phyloP scores from a whole-genome alignment of 2,113 vertebrate genomes.

The Malurus elegans region DNA sequence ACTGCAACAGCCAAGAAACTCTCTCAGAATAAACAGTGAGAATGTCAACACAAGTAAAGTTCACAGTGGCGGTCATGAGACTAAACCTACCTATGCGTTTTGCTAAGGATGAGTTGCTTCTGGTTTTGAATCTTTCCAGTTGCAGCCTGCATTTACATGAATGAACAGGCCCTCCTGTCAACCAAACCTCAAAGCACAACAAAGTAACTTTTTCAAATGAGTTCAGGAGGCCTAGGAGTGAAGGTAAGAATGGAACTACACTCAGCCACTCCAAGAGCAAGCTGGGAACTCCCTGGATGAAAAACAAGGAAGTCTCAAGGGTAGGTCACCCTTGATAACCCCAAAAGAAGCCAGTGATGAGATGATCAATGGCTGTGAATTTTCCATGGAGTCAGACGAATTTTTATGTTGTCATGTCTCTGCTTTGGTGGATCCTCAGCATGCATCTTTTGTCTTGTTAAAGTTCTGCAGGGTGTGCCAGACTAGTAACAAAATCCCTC shows the following conservation, averaged over 20 bases:
- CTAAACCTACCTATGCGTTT: neutral
- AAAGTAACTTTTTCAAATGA: neutral
- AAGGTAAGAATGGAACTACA: neutral
- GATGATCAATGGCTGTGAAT: neutral
- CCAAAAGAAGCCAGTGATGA: neutral
- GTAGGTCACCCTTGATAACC: neutral
- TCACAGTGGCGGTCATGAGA: neutral
- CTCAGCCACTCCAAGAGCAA: neutral
- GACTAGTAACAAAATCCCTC: neutral
- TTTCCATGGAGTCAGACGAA: neutral
- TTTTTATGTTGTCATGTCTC: neutral
- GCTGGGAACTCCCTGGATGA: neutral
- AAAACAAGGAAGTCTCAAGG: neutral
- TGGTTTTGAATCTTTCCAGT: neutral
- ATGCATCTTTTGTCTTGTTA: neutral
- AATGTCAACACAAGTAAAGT: slow-evolving; percentile 2
- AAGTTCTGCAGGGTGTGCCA: neutral
- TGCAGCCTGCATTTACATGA: neutral
- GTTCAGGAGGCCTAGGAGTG: neutral
- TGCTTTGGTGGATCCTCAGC: neutral
- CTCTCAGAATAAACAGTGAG: slow-evolving; percentile 28
- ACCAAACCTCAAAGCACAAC: neutral
- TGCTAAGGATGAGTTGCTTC: neutral
- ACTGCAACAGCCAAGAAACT: slow-evolving; percentile 33
- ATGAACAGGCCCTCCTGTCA: neutral